Evolutionary conservation across 2,888 invertebrate genomes (phyloP), one percentile per base, ranked within the genome.

Genomic region (Callyntrura guangdongensis): DNA sequence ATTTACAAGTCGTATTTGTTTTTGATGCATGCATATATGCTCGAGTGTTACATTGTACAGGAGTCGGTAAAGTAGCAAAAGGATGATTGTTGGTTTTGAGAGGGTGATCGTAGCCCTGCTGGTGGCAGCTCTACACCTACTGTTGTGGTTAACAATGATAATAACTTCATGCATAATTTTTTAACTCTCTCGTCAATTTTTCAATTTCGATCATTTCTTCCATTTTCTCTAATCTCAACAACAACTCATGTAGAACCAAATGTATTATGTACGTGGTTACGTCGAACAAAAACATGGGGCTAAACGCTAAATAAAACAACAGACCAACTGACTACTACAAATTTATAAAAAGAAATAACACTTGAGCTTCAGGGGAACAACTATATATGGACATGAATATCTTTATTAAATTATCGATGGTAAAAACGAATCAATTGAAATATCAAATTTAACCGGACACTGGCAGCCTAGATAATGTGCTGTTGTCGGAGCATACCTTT

Each of bases 141-240:
- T 14, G 20, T 27, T 2, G 20, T 59, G 53, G 27, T 56, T 56
- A 79, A 79, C 56, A 77, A 27, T 53, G n/a, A 27, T 22, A 77
- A 53, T 77, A 86, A 72, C 61, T 64, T 64, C 77, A 91, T 91
- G 84, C 67, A 45, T 79, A 69, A 87, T 91, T 84, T 91, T 84
- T 87, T 84, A 87, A 36, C 36, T 36, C 85, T 88, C 85, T 88
- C 69, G 74, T 91, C 91, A 91, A 88, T 88, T 79, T 85, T 89
- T 88, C 81, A 88, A 72, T 61, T 67, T 56, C 61, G 12, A 53
- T 69, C 69, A 79, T 27, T 53, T 84, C 72, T 20, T 53, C 85
- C 84, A 69, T 53, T 45, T 53, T 0, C 27, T 36, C 2, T 36
- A 36, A 61, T 14, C 14, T 64, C n/a, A 36, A 36, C 36, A 36